A percentile compares a stretch with the other conserved stretches of the same genome.
phyloP scores from a whole-genome alignment of 92 coral and sea anemone genomes.

The Palythoa heliodiscus region DNA sequence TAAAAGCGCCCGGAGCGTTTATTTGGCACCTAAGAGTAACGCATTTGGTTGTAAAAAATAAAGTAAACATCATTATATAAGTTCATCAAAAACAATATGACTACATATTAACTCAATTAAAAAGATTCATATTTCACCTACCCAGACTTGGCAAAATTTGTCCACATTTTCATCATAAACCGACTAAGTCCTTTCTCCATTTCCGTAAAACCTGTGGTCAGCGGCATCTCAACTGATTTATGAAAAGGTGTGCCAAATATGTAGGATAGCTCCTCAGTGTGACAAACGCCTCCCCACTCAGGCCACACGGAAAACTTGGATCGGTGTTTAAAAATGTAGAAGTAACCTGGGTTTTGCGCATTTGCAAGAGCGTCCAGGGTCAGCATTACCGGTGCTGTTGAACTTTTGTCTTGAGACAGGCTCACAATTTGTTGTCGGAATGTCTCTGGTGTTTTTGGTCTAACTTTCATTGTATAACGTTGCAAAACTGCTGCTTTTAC shows the following conservation, averaged over 20 bases:
- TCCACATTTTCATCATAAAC: conserved; percentile 47
- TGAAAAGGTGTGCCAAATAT: conserved; percentile 41
- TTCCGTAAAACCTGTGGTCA: conserved; percentile 20
- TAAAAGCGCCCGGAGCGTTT: too few species aligned
- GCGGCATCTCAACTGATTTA: background rate
- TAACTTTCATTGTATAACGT: conserved; percentile 56
- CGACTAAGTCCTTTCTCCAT: conserved; percentile 51
- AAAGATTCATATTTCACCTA: conserved; percentile 20
- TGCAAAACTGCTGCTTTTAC: conserved; percentile 58
- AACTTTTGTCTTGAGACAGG: conserved; percentile 28
- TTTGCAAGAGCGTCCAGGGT: conserved; percentile 40
- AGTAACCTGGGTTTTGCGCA: conserved; percentile 44
- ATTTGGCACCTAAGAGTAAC: too few species aligned
- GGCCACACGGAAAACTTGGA: conserved; percentile 49
- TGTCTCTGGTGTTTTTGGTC: conserved; percentile 36
- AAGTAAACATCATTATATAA: too few species aligned
- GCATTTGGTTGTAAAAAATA: too few species aligned
- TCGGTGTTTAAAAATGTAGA: conserved; percentile 54
- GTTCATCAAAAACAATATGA: too few species aligned
- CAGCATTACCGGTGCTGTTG: conserved; percentile 38
- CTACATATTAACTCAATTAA: too few species aligned
- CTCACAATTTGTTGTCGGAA: conserved; percentile 35
- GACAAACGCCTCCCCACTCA: conserved; percentile 55
- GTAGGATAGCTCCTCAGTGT: conserved; percentile 52
- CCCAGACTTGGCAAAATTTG: conserved; percentile 66